Evolutionary conservation across 2,888 invertebrate genomes (phyloP).

Genomic region (Gymnosoma rotundatum): DNA sequence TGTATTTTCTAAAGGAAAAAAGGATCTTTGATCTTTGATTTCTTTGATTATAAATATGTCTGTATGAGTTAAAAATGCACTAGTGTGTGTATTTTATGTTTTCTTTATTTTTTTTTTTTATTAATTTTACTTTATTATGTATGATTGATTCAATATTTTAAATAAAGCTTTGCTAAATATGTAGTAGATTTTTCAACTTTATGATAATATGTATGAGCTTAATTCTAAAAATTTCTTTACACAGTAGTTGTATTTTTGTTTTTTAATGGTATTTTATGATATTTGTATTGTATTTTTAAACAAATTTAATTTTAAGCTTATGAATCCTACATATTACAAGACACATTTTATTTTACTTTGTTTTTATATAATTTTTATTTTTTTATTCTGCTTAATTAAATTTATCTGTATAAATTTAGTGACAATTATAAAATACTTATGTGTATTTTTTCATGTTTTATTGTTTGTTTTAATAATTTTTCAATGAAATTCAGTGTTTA

Average conservation of each 20-base stretch:
- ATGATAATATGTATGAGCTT: conserved; percentile 58
- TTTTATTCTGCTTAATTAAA: too few species aligned
- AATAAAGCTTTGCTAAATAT: conserved; percentile 53
- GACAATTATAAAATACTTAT: conserved; percentile 24
- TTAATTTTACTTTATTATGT: conserved; percentile 15
- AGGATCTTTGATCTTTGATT: background rate
- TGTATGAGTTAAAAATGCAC: conserved; percentile 13
- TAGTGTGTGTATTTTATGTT: background rate
- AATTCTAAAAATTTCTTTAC: conserved; percentile 64
- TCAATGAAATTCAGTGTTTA: too few species aligned
- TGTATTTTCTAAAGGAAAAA: too few species aligned
- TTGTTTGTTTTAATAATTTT: too few species aligned
- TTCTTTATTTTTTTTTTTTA: conserved; percentile 3
- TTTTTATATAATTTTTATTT: conserved; percentile 2
- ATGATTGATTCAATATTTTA: conserved; percentile 8
- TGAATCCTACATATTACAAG: conserved; percentile 64
- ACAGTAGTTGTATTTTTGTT: conserved; percentile 10
- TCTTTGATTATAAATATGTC: background rate
- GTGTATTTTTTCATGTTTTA: too few species aligned
- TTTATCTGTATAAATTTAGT: too few species aligned
- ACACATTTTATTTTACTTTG: conserved; percentile 69
- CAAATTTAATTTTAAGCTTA: conserved; percentile 52
- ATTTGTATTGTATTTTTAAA: conserved; percentile 8
- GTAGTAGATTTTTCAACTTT: conserved; percentile 47
- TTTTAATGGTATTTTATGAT: conserved; percentile 1